A percentile compares a stretch with the other conserved stretches of the same genome.
Evolutionary conservation across 1,140 invertebrate species (phyloP).

Genomic region (Drosophila suzukii): DNA sequence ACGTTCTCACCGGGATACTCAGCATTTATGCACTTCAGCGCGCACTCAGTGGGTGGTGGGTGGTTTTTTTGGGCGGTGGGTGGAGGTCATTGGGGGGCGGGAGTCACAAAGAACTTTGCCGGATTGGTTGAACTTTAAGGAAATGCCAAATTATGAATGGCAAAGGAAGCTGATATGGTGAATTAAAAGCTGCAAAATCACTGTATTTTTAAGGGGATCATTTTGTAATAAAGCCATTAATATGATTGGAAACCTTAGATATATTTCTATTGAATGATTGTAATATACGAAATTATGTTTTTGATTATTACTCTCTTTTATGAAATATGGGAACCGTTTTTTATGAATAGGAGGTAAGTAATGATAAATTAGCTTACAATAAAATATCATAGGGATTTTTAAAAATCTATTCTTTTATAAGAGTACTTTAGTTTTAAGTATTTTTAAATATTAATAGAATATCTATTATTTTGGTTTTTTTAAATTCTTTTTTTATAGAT

Average conservation of each 20-base stretch:
- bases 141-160: slow-evolving; percentile 17
- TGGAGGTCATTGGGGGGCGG: slow-evolving; percentile 1
- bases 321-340: neutral
- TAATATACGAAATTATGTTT: too few relatives aligned
- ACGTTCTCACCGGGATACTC: slow-evolving; percentile 48
- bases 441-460: too few relatives aligned
- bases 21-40: slow-evolving; percentile 78
- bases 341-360: neutral
- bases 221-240: slow-evolving; percentile 6
- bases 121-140: slow-evolving; percentile 32
- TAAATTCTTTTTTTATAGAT: too few relatives aligned
- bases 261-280: neutral
- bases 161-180: neutral
- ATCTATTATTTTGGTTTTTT: too few relatives aligned
- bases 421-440: too few relatives aligned
- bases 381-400: too few relatives aligned
- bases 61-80: neutral
- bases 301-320: neutral
- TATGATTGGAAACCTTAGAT: neutral
- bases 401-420: too few relatives aligned
- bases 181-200: slow-evolving; percentile 10
- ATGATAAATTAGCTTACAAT: too few relatives aligned
- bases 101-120: slow-evolving; percentile 7
- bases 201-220: neutral
- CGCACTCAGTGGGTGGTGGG: slow-evolving; percentile 45